Base-by-base conservation (phyloP, 2,113 vertebrate species). In the Pseudopodoces humilis region DNA sequence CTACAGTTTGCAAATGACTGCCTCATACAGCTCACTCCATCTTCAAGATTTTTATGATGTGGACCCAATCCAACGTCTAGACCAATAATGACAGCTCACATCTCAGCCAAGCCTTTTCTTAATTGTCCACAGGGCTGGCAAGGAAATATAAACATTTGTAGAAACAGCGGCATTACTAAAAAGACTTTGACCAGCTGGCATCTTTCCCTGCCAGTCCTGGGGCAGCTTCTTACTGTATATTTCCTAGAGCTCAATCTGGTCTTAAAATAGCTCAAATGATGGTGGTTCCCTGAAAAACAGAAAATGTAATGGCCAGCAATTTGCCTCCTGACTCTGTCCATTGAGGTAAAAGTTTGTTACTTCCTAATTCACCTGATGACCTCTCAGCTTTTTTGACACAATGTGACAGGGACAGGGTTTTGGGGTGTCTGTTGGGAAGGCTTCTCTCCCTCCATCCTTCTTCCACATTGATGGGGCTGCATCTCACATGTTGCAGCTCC, bases 111-210 rank as follows among this genome's bases (percentile, higher is more conserved):
- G 28, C 86, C 75, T 97, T 97, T 96, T 94, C 96, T 97, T 97
- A 97, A 97, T 97, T 97, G 97, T 96, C 97, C 96, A 14, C 92
- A 93, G 94, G 92, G 89, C 77, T 97, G 94, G 97, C 8, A 22
- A 97, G 76, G 44, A 95, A 84, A 95, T 63, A 88, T 53, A 97
- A 98, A 97, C 94, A 95, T 92, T 92, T 0, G 0, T 79, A 83
- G 50, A 93, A 95, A 90, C 1, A 9, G 50, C 1, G 0, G 86
- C 77, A 86, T 88, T 90, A 92, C 94, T 92, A 44, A 95, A 94
- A 95, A 88, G 79, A 58, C 41, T 95, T 84, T 93, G 90, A 88
- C 90, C 72, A 90, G 52, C 65, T 90, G 90, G 83, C 93, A 81
- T 82, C 49, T 84, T 86, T 92, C 88, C 93, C 86, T 96, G 86